A percentile compares a stretch with the other conserved stretches of the same genome.
These are phyloP conservation scores for Melipona beecheii DNA, from an alignment of 2,888 invertebrate genomes.

Conservation along the genomic window DNA sequence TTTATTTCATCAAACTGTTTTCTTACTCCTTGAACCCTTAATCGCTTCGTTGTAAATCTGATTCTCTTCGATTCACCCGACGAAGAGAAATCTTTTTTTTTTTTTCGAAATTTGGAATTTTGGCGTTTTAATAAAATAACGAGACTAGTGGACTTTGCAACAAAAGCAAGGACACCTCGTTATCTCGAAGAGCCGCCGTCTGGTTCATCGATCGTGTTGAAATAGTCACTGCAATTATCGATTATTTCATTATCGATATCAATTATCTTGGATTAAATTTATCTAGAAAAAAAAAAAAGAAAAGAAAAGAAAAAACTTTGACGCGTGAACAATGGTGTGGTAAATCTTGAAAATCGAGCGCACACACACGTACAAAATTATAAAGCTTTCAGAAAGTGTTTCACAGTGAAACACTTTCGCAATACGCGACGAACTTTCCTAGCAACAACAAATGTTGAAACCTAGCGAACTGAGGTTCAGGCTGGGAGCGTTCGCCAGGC, in stretches of 20 bases:
- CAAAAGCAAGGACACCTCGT: neutral
- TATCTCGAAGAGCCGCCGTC: conserved; percentile 2
- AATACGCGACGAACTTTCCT: neutral
- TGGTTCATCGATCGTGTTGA: neutral
- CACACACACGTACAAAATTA: too few relatives aligned
- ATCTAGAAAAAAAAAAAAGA: neutral
- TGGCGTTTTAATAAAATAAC: neutral
- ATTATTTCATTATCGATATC: conserved; percentile 29
- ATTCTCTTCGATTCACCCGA: too few relatives aligned
- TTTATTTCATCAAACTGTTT: too few relatives aligned
- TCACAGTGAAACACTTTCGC: too few relatives aligned
- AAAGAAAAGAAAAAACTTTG: neutral
- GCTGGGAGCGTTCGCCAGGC: neutral
- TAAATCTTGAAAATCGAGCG: too few relatives aligned
- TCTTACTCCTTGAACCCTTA: too few relatives aligned
- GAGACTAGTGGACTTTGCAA: neutral
- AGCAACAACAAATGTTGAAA: neutral
- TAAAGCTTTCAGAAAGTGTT: too few relatives aligned
- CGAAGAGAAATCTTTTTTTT: neutral
- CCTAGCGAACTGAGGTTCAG: neutral
- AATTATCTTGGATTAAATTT: conserved; percentile 20
- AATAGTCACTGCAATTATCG: conserved; percentile 22
- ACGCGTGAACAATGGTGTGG: too few relatives aligned
- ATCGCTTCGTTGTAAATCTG: neutral
- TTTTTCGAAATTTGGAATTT: neutral